phyloP scores from a whole-genome alignment of 2,888 invertebrate species.

The Blastobasis lacticolella region DNA sequence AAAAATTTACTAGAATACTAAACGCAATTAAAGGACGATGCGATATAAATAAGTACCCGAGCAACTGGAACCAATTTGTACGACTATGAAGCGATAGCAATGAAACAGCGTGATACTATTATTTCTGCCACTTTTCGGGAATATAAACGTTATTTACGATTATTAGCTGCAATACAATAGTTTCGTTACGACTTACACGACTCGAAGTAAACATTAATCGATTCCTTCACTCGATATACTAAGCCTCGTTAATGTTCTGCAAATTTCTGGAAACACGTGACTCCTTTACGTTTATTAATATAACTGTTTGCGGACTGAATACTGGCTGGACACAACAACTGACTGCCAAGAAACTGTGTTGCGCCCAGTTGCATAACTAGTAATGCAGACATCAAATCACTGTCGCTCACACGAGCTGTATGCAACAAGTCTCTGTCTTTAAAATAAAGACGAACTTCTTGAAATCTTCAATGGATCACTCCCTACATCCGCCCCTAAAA shows the following conservation, averaged over 20 bases:
- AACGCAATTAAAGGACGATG: too few relatives aligned
- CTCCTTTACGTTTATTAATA: constrained; percentile 13
- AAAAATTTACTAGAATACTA: too few relatives aligned
- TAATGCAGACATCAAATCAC: constrained; percentile 34
- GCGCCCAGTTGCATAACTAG: constrained; percentile 10
- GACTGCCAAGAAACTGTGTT: constrained; percentile 31
- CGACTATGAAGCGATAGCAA: not conserved
- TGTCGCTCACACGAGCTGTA: constrained; percentile 28
- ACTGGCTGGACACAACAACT: constrained; percentile 29
- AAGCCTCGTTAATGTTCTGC: not conserved
- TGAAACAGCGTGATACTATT: not conserved
- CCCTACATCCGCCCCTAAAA: constrained; percentile 41
- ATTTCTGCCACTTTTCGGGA: constrained; percentile 14
- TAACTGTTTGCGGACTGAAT: constrained; percentile 16
- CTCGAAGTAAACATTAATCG: constrained; percentile 23
- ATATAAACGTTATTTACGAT: constrained; percentile 35
- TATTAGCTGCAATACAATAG: constrained; percentile 34
- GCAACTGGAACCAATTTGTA: not conserved
- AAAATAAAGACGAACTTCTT: constrained; percentile 52
- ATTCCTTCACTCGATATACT: constrained; percentile 5
- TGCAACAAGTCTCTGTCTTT: constrained; percentile 56
- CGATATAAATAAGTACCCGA: too few relatives aligned
- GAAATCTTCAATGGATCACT: constrained; percentile 63
- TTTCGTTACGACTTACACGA: constrained; percentile 28
- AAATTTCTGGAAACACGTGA: not conserved